These are phyloP conservation scores for Natator depressus DNA, from an alignment of 2,113 vertebrate genomes.

Conservation along the genomic window DNA sequence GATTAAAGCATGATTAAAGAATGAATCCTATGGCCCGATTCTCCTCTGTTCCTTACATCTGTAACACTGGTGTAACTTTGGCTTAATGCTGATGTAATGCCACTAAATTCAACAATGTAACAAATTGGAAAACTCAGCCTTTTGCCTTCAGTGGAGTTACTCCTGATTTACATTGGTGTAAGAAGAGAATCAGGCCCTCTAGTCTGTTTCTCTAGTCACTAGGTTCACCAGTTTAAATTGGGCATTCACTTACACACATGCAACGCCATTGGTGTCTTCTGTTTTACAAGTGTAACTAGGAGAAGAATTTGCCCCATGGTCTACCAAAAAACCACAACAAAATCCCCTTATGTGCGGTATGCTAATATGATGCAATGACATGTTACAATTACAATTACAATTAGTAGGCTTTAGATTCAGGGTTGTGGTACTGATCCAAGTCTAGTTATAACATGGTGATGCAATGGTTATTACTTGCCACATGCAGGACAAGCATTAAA, in stretches of 20 bases:
- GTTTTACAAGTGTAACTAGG: neutral
- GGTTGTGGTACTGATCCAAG: neutral
- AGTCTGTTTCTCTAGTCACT: neutral
- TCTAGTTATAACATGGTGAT: neutral
- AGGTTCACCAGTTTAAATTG: rapidly evolving
- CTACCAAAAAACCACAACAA: neutral
- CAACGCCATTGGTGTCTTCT: neutral
- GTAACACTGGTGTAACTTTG: neutral
- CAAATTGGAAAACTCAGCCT: rapidly evolving
- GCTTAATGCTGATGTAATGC: too few species aligned
- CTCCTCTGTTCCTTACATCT: neutral
- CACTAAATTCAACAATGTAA: neutral
- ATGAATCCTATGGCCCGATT: rapidly evolving
- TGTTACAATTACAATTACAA: neutral
- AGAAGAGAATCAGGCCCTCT: neutral
- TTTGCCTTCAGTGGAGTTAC: neutral
- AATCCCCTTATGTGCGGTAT: neutral
- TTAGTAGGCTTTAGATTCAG: neutral
- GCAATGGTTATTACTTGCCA: neutral
- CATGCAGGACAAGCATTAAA: neutral
- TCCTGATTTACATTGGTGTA: neutral
- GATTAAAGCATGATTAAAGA: neutral
- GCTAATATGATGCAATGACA: neutral
- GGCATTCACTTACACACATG: rapidly evolving
- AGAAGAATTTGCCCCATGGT: neutral